Evolutionary conservation across 2,888 invertebrate species (phyloP), one percentile per base, ranked within the genome.

Genomic region (Monoplex corrugatus): DNA sequence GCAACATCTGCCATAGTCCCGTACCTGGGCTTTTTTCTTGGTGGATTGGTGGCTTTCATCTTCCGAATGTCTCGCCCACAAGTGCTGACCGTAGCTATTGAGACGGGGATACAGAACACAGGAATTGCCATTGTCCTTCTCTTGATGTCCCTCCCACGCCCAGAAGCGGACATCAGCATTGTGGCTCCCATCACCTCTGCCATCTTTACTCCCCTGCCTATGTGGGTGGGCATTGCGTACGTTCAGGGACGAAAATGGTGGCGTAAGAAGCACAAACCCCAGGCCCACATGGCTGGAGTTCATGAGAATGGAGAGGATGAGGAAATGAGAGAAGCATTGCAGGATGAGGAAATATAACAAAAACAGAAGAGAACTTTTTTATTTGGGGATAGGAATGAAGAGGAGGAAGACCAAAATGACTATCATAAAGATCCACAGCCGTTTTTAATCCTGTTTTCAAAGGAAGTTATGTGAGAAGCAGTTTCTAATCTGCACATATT

Each of bases 61-160:
- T 88, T 94, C 93, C 88, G 94, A 93, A 96, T 92, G 95, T 95
- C 90, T 93, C 96, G 89, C 96, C 96, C 93, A 95, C 96, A 89
- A 94, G 96, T 92, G 19, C 93, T 95, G 57, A 98, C 99, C 23
- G 98, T 99, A 93, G 98, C 98, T 84, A 97, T 99, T 85, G 99
- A 99, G 92, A 96, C 96, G 3, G 96, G 99, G 87, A 97, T 99
- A 86, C 98, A 99, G 96, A 99, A 99, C 96, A 99, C 99, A 0
- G 96, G 96, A 5, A 95, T 97, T 35, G 96, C 96, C 16, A 96
- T 96, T 80, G 93, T 96, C 10, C 88, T 96, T 43, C 92, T 96
- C 89, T 95, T 92, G 89, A 94, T 93, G n/a, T 94, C 95, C 10
- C 92, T 95, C 8, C 92, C 92, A 1, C 91, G 93, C 0, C 95